Evolutionary conservation across 1,140 invertebrate genomes (phyloP).

Genomic region (Zaprionus vittiger): DNA sequence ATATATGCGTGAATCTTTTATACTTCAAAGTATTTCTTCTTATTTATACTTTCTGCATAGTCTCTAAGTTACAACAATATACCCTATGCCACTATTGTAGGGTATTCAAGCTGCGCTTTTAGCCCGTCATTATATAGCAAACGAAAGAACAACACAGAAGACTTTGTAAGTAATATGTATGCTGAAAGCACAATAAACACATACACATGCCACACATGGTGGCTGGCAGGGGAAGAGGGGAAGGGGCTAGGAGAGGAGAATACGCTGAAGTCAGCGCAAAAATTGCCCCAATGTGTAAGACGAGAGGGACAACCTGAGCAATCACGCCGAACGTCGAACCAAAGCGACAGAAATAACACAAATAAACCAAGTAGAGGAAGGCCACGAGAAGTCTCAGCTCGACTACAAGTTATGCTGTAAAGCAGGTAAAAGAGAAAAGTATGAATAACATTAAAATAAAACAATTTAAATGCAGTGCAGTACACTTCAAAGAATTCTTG

Average conservation of each 20-base stretch:
- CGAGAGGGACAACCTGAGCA: conserved; percentile 66
- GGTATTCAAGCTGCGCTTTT: conserved; percentile 54
- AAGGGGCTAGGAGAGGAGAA: not conserved
- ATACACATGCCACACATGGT: conserved; percentile 31
- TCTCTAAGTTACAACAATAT: not conserved
- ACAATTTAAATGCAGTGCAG: no score
- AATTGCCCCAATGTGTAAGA: conserved; percentile 34
- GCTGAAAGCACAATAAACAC: conserved; percentile 65
- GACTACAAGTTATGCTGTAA: not conserved
- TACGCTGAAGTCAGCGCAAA: conserved; percentile 37
- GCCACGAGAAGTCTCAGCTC: not conserved
- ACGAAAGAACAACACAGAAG: conserved; percentile 56
- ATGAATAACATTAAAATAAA: no score
- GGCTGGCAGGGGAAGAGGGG: not conserved
- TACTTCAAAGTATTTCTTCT: no score
- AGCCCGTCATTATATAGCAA: conserved; percentile 60
- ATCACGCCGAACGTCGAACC: conserved; percentile 59
- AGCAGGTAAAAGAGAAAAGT: no score
- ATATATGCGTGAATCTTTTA: no score
- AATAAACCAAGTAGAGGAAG: not conserved
- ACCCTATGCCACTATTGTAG: not conserved
- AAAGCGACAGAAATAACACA: conserved; percentile 31
- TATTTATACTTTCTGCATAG: no score
- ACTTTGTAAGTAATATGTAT: conserved; percentile 79
- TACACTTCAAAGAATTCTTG: no score